phyloP scores from a whole-genome alignment of 2,888 invertebrate species.

The Dynastes hyllus region DNA sequence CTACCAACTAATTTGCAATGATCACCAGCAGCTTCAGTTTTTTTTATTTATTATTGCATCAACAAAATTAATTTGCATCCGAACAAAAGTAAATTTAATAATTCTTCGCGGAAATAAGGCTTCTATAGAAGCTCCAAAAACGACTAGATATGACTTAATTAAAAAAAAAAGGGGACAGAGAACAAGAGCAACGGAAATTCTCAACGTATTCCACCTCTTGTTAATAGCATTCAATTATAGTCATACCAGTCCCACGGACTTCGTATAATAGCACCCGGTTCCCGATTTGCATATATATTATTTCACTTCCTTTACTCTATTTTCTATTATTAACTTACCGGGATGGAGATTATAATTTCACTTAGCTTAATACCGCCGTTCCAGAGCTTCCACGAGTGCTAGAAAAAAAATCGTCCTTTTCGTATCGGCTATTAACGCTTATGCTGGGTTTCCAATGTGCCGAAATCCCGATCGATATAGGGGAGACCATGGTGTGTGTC shows the following conservation, averaged over 20 bases:
- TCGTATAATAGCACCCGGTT: slow-evolving; percentile 18
- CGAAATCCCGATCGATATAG: slow-evolving; percentile 28
- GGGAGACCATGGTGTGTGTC: not conserved
- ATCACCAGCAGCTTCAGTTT: too few relatives aligned
- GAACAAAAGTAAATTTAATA: not conserved
- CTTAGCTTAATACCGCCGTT: slow-evolving; percentile 23
- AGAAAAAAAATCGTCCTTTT: slow-evolving; percentile 12
- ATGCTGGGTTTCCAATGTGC: slow-evolving; percentile 1
- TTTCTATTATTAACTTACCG: slow-evolving; percentile 36
- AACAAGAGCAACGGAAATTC: not conserved
- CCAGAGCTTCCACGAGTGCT: slow-evolving; percentile 1
- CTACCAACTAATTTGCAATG: too few relatives aligned
- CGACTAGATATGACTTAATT: slow-evolving; percentile 13
- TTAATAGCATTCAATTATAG: slow-evolving; percentile 42
- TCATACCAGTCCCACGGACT: slow-evolving; percentile 17
- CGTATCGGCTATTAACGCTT: not conserved
- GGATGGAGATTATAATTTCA: slow-evolving; percentile 43
- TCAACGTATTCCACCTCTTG: slow-evolving; percentile 27
- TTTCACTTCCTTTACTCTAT: slow-evolving; percentile 48
- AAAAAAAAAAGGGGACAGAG: not conserved
- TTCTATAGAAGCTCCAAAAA: not conserved
- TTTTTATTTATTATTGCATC: not conserved
- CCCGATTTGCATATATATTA: slow-evolving; percentile 51
- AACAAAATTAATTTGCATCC: slow-evolving; percentile 2
- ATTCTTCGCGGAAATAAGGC: not conserved